A percentile compares a stretch with the other conserved stretches of the same genome.
Conservation (phyloP, 1,140 invertebrate species). For the Pseudoatta argentina region DNA sequence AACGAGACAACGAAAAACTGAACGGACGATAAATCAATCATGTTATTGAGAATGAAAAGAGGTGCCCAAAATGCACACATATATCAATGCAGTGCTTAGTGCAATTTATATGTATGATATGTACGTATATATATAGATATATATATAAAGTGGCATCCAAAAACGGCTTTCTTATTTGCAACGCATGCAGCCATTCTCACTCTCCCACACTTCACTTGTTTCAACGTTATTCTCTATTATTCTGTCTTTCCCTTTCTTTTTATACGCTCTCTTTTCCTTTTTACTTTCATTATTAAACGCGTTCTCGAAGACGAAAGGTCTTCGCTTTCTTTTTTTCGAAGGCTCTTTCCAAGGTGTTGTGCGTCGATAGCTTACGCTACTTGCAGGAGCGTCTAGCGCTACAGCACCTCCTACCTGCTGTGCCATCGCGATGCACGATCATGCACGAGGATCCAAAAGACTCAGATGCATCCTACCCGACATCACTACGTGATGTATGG, state of each 20-base stretch:
- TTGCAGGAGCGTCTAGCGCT: slow-evolving; percentile 84
- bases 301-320: slow-evolving; percentile 41
- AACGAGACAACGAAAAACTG: slow-evolving; percentile 81
- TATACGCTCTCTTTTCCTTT: slow-evolving; percentile 30
- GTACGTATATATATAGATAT: slow-evolving; percentile 82
- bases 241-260: slow-evolving; percentile 62
- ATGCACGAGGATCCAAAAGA: not conserved
- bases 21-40: slow-evolving; percentile 81
- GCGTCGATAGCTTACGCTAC: slow-evolving; percentile 82
- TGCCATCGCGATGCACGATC: slow-evolving; percentile 73
- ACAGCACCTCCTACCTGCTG: slow-evolving; percentile 84
- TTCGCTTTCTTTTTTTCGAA: slow-evolving; percentile 34
- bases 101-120: slow-evolving; percentile 86
- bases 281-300: slow-evolving; percentile 48
- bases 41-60: slow-evolving; percentile 85
- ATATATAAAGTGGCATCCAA: slow-evolving; percentile 86
- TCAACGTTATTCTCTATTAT: slow-evolving; percentile 68
- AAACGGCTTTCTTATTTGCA: slow-evolving; percentile 85
- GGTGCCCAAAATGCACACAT: slow-evolving; percentile 87
- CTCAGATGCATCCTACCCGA: not conserved
- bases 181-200: slow-evolving; percentile 87
- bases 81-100: slow-evolving; percentile 87
- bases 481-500: not conserved
- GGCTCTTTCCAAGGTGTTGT: slow-evolving; percentile 63
- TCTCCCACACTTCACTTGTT: slow-evolving; percentile 84